Percentiles rank a stretch among this genome's conserved stretches.
Evolutionary conservation across 2,888 invertebrate species (phyloP).

Genomic region (Laspeyria flexula): DNA sequence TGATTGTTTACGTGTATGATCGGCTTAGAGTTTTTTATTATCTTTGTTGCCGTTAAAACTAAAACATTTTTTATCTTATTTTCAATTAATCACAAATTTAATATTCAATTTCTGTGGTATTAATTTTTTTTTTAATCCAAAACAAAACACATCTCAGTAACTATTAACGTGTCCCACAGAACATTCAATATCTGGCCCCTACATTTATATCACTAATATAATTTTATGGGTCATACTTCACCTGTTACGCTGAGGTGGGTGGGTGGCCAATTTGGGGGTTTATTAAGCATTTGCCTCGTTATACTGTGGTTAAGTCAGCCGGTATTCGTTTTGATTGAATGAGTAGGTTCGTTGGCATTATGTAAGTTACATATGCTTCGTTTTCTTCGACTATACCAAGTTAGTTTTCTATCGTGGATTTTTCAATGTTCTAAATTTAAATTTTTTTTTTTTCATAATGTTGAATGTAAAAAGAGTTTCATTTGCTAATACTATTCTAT

Average conservation of each 20-base stretch:
- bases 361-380: neutral
- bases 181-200: slow-evolving; percentile 22
- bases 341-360: slow-evolving; percentile 16
- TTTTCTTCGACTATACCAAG: no score
- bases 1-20: no score
- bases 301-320: slow-evolving; percentile 23
- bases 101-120: no score
- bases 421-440: neutral
- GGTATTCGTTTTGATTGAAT: slow-evolving; percentile 40
- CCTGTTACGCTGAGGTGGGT: slow-evolving; percentile 37
- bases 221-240: slow-evolving; percentile 46
- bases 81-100: no score
- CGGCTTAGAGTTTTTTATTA: no score
- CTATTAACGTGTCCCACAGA: slow-evolving; percentile 19
- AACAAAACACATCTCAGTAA: no score
- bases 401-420: neutral
- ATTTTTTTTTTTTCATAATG: no score
- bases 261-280: slow-evolving; percentile 45
- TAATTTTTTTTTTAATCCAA: no score
- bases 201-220: slow-evolving; percentile 45
- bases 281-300: slow-evolving; percentile 46
- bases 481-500: no score
- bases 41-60: no score
- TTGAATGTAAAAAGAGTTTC: no score
- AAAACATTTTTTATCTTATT: no score